Conservation (phyloP, 2,113 vertebrate species). For the Pantherophis guttatus region DNA sequence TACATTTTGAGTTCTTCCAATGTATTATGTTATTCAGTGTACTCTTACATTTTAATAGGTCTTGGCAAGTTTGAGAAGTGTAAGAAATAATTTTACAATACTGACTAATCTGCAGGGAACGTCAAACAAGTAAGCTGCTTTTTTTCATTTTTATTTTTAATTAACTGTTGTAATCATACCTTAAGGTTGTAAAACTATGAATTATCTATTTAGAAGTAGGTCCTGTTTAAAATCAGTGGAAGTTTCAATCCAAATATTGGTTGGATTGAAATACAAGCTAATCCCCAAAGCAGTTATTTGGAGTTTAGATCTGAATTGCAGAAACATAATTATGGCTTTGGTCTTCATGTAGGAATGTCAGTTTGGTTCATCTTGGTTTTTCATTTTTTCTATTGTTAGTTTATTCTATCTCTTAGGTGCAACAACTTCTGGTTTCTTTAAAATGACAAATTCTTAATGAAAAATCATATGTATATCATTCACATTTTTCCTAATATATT, state of each 20-base stretch:
- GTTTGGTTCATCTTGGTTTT: neutral
- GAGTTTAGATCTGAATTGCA: neutral
- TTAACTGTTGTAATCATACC: neutral
- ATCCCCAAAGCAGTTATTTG: neutral
- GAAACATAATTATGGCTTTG: neutral
- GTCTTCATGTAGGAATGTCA: neutral
- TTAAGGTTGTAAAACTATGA: neutral
- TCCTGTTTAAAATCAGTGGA: neutral
- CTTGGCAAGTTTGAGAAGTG: constrained; percentile 90
- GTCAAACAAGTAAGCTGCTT: constrained; percentile 82
- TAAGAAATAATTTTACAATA: constrained; percentile 92
- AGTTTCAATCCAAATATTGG: neutral
- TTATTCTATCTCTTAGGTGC: neutral
- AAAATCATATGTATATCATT: neutral
- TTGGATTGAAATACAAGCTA: neutral
- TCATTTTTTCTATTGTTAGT: neutral
- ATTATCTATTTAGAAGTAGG: neutral
- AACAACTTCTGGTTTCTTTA: neutral
- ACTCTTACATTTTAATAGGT: constrained; percentile 72
- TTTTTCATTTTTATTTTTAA: neutral
- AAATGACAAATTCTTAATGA: neutral
- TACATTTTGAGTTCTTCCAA: neutral
- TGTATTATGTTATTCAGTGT: neutral
- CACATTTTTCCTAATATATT: neutral
- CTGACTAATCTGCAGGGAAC: constrained; percentile 89